A percentile compares a stretch with the other conserved stretches of the same genome.
Evolutionary conservation across 1,140 invertebrate genomes (phyloP).

Genomic region (Tetragnatha versicolor): DNA sequence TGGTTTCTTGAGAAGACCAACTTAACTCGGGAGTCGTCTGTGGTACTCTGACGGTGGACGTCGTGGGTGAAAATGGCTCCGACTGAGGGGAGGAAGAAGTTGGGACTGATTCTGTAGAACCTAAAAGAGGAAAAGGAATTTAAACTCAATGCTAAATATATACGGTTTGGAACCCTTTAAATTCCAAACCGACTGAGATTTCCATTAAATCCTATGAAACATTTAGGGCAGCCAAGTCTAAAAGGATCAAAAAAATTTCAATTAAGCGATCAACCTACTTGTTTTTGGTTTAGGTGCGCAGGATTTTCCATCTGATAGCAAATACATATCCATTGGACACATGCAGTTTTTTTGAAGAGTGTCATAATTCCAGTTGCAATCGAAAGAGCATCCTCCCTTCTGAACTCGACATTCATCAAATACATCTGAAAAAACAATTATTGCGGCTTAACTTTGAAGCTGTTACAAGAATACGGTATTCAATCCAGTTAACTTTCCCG

Average conservation of each 20-base stretch:
- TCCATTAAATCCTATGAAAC: too few species aligned
- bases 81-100: too few species aligned
- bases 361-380: slow-evolving; percentile 39
- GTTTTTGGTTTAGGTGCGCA: slow-evolving; percentile 13
- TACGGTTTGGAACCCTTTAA: too few species aligned
- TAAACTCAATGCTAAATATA: background rate
- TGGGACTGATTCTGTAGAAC: background rate
- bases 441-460: too few species aligned
- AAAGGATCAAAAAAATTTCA: background rate
- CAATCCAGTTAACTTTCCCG: too few species aligned
- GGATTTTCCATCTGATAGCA: slow-evolving; percentile 28
- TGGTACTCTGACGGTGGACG: too few species aligned
- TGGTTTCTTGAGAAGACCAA: too few species aligned
- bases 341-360: slow-evolving; percentile 17
- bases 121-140: background rate
- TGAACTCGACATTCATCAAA: slow-evolving; percentile 45
- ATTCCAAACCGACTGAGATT: too few species aligned
- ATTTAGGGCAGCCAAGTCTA: background rate
- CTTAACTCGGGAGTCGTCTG: too few species aligned
- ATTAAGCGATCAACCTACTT: background rate
- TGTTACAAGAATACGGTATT: too few species aligned
- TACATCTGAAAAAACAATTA: slow-evolving; percentile 34
- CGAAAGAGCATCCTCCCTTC: slow-evolving; percentile 32
- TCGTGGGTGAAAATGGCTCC: too few species aligned
- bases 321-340: slow-evolving; percentile 15